Conservation (phyloP, 2,113 vertebrate genomes). For the Sula dactylatra region DNA sequence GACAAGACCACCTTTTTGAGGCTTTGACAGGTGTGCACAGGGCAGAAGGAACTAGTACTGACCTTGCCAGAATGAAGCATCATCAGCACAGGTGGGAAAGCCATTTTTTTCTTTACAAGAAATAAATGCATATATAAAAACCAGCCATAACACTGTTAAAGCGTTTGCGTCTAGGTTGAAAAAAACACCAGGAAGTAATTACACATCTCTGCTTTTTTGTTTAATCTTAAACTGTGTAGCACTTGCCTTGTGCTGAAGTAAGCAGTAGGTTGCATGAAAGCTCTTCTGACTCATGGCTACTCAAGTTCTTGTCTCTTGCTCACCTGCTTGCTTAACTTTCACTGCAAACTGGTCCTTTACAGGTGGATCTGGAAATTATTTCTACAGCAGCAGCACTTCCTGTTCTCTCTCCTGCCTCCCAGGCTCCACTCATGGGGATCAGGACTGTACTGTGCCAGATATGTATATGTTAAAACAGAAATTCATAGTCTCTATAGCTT, state of each 20-base stretch:
- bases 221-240: conserved; percentile 8
- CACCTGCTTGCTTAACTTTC: not conserved
- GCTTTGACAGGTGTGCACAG: conserved; percentile 35
- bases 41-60: not conserved
- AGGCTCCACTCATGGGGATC: not conserved
- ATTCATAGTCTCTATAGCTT: not conserved
- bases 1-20: not conserved
- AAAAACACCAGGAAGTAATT: conserved; percentile 38
- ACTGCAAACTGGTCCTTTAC: not conserved
- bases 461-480: not conserved
- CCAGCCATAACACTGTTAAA: conserved; percentile 20
- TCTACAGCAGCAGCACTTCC: not conserved
- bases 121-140: conserved; percentile 47
- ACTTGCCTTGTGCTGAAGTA: not conserved
- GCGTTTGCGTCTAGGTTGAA: not conserved
- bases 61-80: conserved; percentile 9
- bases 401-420: not conserved
- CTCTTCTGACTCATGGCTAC: not conserved
- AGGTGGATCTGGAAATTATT: not conserved
- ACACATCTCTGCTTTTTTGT: conserved; percentile 20
- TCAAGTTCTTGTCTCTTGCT: not conserved
- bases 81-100: conserved; percentile 8
- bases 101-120: conserved; percentile 5
- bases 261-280: not conserved
- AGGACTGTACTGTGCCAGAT: not conserved